Percentiles rank a stretch among this genome's conserved stretches.
Conservation (phyloP, 2,113 vertebrate species). For the Limnothrissa miodon region DNA sequence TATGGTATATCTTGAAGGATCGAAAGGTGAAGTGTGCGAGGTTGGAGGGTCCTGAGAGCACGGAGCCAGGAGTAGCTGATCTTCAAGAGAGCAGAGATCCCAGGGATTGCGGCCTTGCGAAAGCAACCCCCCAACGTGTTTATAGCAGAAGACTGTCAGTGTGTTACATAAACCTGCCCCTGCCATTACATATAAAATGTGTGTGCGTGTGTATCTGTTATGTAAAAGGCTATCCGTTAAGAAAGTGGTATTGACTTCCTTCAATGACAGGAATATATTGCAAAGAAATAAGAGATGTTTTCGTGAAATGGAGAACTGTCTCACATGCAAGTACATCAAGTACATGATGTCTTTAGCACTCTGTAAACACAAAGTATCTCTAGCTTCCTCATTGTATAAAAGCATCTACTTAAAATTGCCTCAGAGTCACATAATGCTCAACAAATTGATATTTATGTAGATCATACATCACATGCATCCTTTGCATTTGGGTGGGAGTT, state of each 20-base stretch:
- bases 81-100: constrained; percentile 14
- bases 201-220: neutral
- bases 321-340: neutral
- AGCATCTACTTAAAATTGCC: neutral
- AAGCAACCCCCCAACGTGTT: neutral
- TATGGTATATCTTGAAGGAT: neutral
- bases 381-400: neutral
- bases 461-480: neutral
- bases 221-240: neutral
- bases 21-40: neutral
- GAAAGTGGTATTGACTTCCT: neutral
- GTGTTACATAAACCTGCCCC: constrained; percentile 11
- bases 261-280: neutral
- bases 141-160: neutral
- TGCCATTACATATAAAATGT: neutral
- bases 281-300: neutral
- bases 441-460: neutral
- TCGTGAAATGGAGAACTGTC: neutral
- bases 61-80: neutral
- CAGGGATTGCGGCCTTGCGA: constrained; percentile 39
- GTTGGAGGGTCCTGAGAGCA: neutral
- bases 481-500: neutral
- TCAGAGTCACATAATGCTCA: neutral
- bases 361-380: neutral
- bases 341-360: neutral